Base-by-base conservation (phyloP, 2,888 invertebrate species). In the Dolomedes plantarius region DNA sequence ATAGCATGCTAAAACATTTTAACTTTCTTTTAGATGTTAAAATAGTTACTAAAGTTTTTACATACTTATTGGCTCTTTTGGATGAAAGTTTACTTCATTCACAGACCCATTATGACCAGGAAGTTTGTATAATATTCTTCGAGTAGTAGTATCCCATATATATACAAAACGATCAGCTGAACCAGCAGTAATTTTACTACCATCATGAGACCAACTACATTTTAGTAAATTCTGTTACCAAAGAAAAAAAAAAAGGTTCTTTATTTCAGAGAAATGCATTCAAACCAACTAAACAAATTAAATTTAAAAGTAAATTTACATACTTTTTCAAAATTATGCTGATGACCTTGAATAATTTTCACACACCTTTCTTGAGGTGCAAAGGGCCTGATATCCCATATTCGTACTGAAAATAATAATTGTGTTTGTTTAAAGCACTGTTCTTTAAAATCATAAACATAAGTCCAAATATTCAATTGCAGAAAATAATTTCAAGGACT, bases 101-200 rank as follows among this genome's bases (percentile, higher is more conserved):
- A 99, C 98, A 88, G 98, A 95, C 46, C 99, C 99, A 92, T 97
- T 96, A 92, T 99, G 99, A 0, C 99, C 99, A 0, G 99, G 99
- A 89, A 99, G 93, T 92, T 98, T 98, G 93, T 99, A 99, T 41
- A 98, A 92, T 89, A 99, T 96, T 87, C 97, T 94, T 32, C 98
- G 93, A 0, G 96, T 94, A 0, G 96, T 96, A 0, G 98, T 97
- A 91, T 99, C 98, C 99, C 99, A 99, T 87, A 99, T 93, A 91
- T 98, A 98, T 36, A 98, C 95, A 92, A 95, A 97, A 68, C 99
- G 94, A 92, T 99, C 99, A 0, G 98, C 95, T 0, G 98, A 98
- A 0, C 99, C 99, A 0, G 96, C 95, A 0, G 96, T 93, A 13
- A 98, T 95, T 93, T 96, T 96, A 78, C 95, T 95, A 0, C 98